These are phyloP conservation scores for Podargus strigoides DNA, from an alignment of 2,797 vertebrate species.

Conservation along the genomic window DNA sequence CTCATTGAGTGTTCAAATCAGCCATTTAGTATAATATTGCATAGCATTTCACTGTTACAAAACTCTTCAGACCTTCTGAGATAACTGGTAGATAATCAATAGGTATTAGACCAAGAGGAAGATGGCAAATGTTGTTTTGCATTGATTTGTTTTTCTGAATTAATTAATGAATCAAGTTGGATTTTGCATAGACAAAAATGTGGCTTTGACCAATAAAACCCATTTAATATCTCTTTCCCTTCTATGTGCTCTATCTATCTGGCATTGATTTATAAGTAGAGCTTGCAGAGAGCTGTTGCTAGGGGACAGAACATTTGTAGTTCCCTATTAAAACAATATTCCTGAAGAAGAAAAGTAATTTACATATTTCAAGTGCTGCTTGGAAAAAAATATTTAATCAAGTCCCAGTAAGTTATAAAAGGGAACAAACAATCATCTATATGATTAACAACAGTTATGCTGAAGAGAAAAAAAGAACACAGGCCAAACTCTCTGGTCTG, in stretches of 20 bases:
- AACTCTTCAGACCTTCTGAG: background rate
- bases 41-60: background rate
- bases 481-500: background rate
- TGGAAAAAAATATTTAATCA: constrained; percentile 3
- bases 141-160: background rate
- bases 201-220: background rate
- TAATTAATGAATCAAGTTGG: background rate
- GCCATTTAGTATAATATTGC: background rate
- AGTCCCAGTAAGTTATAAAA: background rate
- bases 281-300: constrained; percentile 49
- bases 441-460: background rate
- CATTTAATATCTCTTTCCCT: background rate
- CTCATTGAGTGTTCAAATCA: background rate
- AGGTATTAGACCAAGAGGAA: background rate
- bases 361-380: constrained; percentile 6
- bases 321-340: constrained; percentile 2
- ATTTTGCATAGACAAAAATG: background rate
- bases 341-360: constrained; percentile 25
- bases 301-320: constrained; percentile 45
- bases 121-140: background rate
- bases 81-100: background rate
- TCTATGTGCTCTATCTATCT: background rate
- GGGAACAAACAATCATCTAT: background rate
- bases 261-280: constrained; percentile 32
- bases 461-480: background rate